A percentile compares a stretch with the other conserved stretches of the same genome.
Conservation (phyloP, 2,888 invertebrate species). For the Heliconius erato region DNA sequence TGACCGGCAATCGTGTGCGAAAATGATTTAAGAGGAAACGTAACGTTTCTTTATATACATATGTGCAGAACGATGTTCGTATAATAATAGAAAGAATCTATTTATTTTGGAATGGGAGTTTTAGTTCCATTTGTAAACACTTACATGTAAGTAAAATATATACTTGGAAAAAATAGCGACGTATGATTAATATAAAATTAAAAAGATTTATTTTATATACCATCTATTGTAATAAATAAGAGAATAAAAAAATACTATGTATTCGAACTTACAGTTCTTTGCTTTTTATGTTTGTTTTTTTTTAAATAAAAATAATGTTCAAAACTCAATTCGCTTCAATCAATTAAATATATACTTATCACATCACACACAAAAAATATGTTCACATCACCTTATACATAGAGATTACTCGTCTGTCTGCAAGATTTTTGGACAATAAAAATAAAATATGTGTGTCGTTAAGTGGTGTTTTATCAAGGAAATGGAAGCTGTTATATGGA, state of each 20-base stretch:
- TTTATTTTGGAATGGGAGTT: background rate
- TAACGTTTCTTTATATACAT: background rate
- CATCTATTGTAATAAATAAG: background rate
- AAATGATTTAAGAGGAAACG: conserved; percentile 2
- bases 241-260: background rate
- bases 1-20: conserved; percentile 9
- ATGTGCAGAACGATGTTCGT: background rate
- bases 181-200: background rate
- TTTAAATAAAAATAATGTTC: background rate
- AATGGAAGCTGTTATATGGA: background rate
- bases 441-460: conserved; percentile 40
- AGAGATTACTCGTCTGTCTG: conserved; percentile 43
- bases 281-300: no score
- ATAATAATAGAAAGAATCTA: background rate
- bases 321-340: background rate
- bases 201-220: background rate
- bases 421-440: conserved; percentile 38
- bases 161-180: background rate
- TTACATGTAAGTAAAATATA: background rate
- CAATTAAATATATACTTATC: background rate
- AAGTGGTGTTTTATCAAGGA: conserved; percentile 31
- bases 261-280: background rate
- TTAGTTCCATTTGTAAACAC: background rate
- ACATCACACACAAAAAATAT: conserved; percentile 30
- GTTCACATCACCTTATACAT: conserved; percentile 24